Base-by-base conservation (phyloP, 2,888 invertebrate genomes). In the Polylopha cassiicola region DNA sequence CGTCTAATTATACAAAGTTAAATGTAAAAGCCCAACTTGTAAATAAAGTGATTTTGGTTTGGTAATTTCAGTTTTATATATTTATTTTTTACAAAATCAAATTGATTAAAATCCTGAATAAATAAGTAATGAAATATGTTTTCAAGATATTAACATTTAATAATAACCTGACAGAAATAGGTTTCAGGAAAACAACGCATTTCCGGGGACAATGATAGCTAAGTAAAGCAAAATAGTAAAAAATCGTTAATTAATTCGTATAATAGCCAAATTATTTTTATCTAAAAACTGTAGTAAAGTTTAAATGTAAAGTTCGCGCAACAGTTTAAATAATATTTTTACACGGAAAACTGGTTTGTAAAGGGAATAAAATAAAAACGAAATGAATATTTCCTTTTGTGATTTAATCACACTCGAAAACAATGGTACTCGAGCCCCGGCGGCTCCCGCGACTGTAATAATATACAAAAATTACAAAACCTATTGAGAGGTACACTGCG, bases 41-140 rank as follows among this genome's bases (percentile, higher is more conserved):
- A 84, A 84, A 85, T 85, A 84, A 84, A 76, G 77, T 73, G 81
- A 84, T 81, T 82, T 84, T 80, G 84, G 84, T 82, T 85, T 85
- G 79, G 71, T 73, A 73, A 30, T 29, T 16, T 23, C 18, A 18
- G 29, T 7, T 17, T 36, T 37, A 18, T 34, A n/a, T 38, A 37
- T 30, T 48, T 44, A 27, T 31, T 43, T 49, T 53, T 55, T 48
- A 53, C 30, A n/a, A n/a, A n/a, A n/a, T n/a, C n/a, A n/a, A n/a
- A n/a, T n/a, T n/a, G n/a, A n/a, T n/a, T n/a, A n/a, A n/a, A n/a
- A n/a, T n/a, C n/a, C n/a, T n/a, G n/a, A n/a, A n/a, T n/a, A n/a
- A n/a, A n/a, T n/a, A n/a, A n/a, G n/a, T n/a, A n/a, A n/a, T n/a
- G n/a, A n/a, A n/a, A n/a, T n/a, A n/a, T n/a, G n/a, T n/a, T n/a